Evolutionary conservation across 2,113 vertebrate genomes (phyloP), one percentile per base, ranked within the genome.

Genomic region (Hyla sarda): DNA sequence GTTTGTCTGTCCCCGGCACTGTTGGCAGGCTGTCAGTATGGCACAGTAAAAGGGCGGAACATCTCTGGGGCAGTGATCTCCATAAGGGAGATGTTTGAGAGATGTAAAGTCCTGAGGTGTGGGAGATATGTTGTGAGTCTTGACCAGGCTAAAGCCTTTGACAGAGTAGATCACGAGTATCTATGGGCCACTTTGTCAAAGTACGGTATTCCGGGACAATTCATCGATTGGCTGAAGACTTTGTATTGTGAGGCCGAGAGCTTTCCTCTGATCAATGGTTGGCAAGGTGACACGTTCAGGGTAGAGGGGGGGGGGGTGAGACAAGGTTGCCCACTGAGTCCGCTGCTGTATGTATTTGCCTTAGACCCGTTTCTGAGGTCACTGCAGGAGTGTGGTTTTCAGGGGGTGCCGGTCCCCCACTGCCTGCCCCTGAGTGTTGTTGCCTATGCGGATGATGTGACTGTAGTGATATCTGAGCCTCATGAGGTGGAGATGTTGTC

Each of bases 201-300:
- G 41, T 41, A 41, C 17, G 50, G 76, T 32, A 34, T 58, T 30
- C 76, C 28, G 0, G 52, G 25, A 37, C 7, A 32, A 56, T 78
- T 78, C 5, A 9, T 56, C 8, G 19, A 56, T 56, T 78, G 76
- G 76, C 50, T 78, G 5, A 17, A 3, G 0, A 54, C 73, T 75
- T 75, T 75, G 41, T 47, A 75, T 13, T 19, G 23, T 7, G 45
- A 34, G 76, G 25, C 17, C 1, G 76, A 23, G 19, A 78, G 76
- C 76, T 78, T 56, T 23, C 76, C 50, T 8, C 76, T 78, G 3
- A 23, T 78, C 7, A 78, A 56, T 56, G 50, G 76, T 9, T 56
- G 76, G 76, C 48, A 34, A 9, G n/a, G 50, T 34, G 28, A 34
- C 14, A 34, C 50, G 8, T 78, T 78, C 28, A 21, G 28, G n/a